A percentile compares a stretch with the other conserved stretches of the same genome.
Evolutionary conservation across 2,888 invertebrate genomes (phyloP).

Genomic region (Parapristionchus giblindavisi): DNA sequence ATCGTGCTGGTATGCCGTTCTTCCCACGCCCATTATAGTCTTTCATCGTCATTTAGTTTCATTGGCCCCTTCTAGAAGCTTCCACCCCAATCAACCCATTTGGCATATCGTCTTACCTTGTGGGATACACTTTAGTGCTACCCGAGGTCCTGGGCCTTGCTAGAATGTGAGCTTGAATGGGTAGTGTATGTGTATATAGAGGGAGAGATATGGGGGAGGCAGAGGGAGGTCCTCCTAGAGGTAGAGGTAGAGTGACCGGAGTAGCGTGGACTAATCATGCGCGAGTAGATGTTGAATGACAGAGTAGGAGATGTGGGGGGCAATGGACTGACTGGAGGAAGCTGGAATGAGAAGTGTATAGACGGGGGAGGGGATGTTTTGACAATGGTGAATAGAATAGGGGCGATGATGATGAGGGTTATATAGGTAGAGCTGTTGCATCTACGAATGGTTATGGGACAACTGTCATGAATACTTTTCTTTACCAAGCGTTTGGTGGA

Average conservation of each 20-base stretch:
- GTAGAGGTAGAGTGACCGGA: neutral
- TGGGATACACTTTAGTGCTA: no score
- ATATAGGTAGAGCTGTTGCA: conserved; percentile 5
- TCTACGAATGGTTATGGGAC: no score
- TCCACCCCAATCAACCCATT: no score
- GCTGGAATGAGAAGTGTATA: neutral
- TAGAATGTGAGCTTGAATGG: neutral
- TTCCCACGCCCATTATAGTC: no score
- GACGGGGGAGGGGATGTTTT: neutral
- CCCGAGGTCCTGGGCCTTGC: no score
- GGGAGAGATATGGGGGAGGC: neutral
- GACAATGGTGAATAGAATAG: neutral
- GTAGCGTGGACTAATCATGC: no score
- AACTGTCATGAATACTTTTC: no score
- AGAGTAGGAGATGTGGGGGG: neutral
- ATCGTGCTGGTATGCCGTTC: no score
- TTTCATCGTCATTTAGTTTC: no score
- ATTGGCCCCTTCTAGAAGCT: no score
- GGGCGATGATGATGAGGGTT: neutral
- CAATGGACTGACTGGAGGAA: neutral
- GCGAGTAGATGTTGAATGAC: neutral
- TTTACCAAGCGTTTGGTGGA: no score
- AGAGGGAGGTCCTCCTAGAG: neutral
- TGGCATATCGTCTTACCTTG: no score
- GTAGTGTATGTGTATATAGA: neutral